Percentiles rank a stretch among this genome's conserved stretches.
Conservation (phyloP, 2,888 invertebrate genomes). For the Prosapia bicincta region DNA sequence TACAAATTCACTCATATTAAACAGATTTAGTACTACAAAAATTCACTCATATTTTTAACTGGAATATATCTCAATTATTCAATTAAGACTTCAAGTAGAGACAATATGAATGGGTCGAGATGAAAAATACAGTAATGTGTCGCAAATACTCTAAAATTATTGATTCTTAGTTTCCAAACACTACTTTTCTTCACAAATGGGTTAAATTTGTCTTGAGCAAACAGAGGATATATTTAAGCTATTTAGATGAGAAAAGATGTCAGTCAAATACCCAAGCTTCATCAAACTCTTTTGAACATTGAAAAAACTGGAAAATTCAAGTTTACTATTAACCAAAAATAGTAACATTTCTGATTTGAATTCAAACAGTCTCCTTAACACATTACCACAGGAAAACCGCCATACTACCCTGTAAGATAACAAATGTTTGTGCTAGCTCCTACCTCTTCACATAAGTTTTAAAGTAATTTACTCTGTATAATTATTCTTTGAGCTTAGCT, state of each 20-base stretch:
- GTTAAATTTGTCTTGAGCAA: background rate
- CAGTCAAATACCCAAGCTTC: background rate
- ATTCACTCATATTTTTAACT: constrained; percentile 7
- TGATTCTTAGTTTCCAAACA: too few species aligned
- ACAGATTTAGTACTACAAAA: too few species aligned
- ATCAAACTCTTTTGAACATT: background rate
- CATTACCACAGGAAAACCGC: background rate
- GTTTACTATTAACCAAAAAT: background rate
- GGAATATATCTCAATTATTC: too few species aligned
- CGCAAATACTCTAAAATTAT: background rate
- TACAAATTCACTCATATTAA: too few species aligned
- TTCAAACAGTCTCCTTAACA: background rate
- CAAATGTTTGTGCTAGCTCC: background rate
- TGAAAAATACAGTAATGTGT: constrained; percentile 3
- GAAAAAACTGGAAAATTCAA: background rate
- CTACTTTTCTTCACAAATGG: background rate
- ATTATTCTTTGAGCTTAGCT: too few species aligned
- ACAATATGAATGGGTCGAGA: background rate
- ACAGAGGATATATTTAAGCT: background rate
- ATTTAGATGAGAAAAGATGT: background rate
- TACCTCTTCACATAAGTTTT: background rate
- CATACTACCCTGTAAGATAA: background rate
- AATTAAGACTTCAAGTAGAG: too few species aligned
- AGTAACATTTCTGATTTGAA: background rate
- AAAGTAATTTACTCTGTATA: background rate